Evolutionary conservation across 2,797 vertebrate genomes (phyloP), one percentile per base, ranked within the genome.

Genomic region (Rhabdomys pumilio): DNA sequence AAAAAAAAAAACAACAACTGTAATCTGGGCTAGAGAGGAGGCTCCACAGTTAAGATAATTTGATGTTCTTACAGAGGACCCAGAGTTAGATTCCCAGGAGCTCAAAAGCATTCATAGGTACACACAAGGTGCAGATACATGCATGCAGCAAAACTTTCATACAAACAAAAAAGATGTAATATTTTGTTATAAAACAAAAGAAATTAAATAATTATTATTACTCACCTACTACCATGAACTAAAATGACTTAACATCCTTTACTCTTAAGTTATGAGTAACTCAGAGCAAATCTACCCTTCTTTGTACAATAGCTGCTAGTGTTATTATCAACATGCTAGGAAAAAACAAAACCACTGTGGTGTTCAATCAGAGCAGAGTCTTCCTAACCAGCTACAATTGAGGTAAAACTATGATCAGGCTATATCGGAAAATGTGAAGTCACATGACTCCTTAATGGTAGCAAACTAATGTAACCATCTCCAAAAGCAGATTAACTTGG

Each of bases 191-290:
- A 50, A 84, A 44, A 90, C 81, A 20, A 63, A 82, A 41, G 31
- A 83, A 63, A 41, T 61, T 83, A 83, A 83, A 44, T 63, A 63
- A 44, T 2, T 67, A 67, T 34, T 67, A 15, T 67, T 67, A 17
- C 65, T 59, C 57, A 86, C 81, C 87, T 97, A 50, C 61, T 96
- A 82, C 81, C 38, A 91, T 89, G n/a, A 95, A 50, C 77, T 96
- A 94, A 95, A 97, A 96, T 90, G 94, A 91, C 69, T 91, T 96
- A 95, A 94, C 50, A 91, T 26, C 13, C 55, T 97, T 96, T 97
- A 96, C 92, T 97, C 90, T 75, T 93, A 97, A 96, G 67, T 96
- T 93, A 92, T 92, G 88, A 96, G 91, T 95, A 96, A 97, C 94
- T 89, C 85, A 92, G 55, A 93, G 85, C 83, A 95, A 98, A 97